A percentile compares a stretch with the other conserved stretches of the same genome.
Conservation (phyloP, 2,797 vertebrate genomes). For the Dipus sagitta region DNA sequence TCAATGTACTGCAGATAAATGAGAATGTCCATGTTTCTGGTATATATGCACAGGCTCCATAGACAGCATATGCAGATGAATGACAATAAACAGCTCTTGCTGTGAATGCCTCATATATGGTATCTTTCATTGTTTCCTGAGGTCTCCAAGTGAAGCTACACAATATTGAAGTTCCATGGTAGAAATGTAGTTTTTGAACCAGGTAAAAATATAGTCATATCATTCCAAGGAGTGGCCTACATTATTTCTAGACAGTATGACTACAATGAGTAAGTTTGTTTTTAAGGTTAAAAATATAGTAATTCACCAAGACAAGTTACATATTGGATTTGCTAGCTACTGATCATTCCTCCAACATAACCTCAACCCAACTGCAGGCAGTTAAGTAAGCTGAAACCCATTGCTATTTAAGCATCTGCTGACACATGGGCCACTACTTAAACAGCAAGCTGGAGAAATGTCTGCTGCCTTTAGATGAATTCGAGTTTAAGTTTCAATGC, state of each 20-base stretch:
- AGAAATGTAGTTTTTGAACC: constrained; percentile 11
- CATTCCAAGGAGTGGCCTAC: constrained; percentile 2
- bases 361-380: background rate
- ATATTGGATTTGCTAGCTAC: constrained; percentile 25
- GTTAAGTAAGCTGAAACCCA: constrained; percentile 51
- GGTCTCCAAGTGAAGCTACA: constrained; percentile 55
- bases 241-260: constrained; percentile 48
- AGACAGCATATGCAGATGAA: constrained; percentile 47
- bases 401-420: constrained; percentile 56
- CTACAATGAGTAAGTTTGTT: constrained; percentile 1
- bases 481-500: constrained; percentile 25
- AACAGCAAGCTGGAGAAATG: constrained; percentile 31
- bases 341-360: constrained; percentile 37
- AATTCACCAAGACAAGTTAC: constrained; percentile 46
- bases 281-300: constrained; percentile 51
- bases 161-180: constrained; percentile 27
- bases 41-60: background rate
- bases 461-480: constrained; percentile 56
- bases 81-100: constrained; percentile 45
- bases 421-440: constrained; percentile 34
- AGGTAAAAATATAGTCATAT: constrained; percentile 48
- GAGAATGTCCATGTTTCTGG: constrained; percentile 1
- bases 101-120: background rate
- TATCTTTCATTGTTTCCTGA: constrained; percentile 54
- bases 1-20: background rate